Base-by-base conservation (phyloP, 2,797 vertebrate species). In the Tangara arthus region DNA sequence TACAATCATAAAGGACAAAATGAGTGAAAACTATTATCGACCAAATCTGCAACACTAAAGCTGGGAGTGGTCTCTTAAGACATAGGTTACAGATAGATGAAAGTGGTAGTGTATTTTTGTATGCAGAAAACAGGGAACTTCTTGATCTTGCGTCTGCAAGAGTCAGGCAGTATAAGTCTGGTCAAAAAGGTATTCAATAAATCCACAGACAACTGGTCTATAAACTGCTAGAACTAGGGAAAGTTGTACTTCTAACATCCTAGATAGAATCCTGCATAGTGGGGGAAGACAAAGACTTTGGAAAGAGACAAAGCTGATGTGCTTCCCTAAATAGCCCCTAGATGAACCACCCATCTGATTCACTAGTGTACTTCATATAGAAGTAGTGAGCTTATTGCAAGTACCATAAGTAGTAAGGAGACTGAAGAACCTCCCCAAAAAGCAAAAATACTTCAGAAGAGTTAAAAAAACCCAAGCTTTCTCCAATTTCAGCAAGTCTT, bases 381-480 rank as follows among this genome's bases (percentile, higher is more conserved):
- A 44, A 71, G 46, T 18, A 30, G 16, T 42, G 8, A 57, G 10
- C 7, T 4, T 55, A 50, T 3, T 39, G 9, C 3, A 82, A 59
- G 13, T n/a, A 44, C 8, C 1, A 0, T 26, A 52, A 55, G 13
- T 15, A 41, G 19, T 37, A 55, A 64, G 26, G 16, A 79, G 28
- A 46, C 2, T 3, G 34, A 81, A 3, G 18, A 93, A 61, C 2
- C 2, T 50, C 37, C 12, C 23, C 11, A 50, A 55, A 64, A 64
- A 12, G 46, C 11, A 68, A 73, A 91, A 87, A 57, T 9, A 46
- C 15, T 56, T 82, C 6, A 27, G 13, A 55, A 70, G 4, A 16
- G 55, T 49, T 7, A 8, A 23, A 37, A 41, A 63, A 49, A 4
- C 0, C 2, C 23, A 2, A 21, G 32, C 2, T 1, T 70, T 44